Conservation (phyloP, 1,140 invertebrate species). For the Lethocerus indicus region DNA sequence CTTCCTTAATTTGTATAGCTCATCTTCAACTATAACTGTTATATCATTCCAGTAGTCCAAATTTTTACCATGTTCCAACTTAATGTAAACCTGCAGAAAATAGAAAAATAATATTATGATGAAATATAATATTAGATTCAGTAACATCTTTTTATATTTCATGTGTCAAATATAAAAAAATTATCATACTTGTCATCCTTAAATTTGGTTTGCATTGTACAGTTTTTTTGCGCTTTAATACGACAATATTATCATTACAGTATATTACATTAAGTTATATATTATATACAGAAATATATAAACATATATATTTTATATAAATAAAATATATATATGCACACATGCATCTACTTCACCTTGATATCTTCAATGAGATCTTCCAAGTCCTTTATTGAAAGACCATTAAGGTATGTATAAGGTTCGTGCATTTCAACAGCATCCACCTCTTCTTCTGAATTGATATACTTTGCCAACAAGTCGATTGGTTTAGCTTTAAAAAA, state of each 20-base stretch:
- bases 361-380: conserved; percentile 97
- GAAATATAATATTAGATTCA: background rate
- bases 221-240: too few species aligned
- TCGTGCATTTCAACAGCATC: conserved; percentile 96
- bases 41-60: conserved; percentile 95
- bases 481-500: conserved; percentile 76
- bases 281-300: too few species aligned
- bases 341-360: conserved; percentile 46
- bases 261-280: too few species aligned
- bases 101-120: background rate
- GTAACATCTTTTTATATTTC: background rate
- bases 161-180: too few species aligned
- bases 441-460: conserved; percentile 79
- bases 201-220: too few species aligned
- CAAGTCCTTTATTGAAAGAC: conserved; percentile 78
- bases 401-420: conserved; percentile 90
- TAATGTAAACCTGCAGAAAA: conserved; percentile 47
- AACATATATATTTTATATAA: too few species aligned
- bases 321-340: too few species aligned
- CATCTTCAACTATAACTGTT: conserved; percentile 88
- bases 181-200: too few species aligned
- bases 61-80: conserved; percentile 72
- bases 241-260: too few species aligned
- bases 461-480: conserved; percentile 92
- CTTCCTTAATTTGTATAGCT: conserved; percentile 74